phyloP scores from a whole-genome alignment of 2,113 vertebrate species.

The Ancistrus triradiatus region DNA sequence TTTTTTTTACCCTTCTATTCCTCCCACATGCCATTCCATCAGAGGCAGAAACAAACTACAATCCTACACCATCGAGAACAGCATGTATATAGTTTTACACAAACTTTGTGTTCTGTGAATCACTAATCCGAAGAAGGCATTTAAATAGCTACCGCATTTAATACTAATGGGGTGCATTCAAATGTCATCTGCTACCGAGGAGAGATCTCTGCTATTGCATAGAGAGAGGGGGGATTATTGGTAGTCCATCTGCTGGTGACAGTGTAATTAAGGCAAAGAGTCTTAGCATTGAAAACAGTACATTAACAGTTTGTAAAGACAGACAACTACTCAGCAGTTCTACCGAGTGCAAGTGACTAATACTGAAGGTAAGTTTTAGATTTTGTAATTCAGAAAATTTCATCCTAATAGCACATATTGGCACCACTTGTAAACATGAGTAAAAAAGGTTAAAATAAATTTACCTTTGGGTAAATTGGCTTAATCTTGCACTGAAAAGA shows the following conservation, averaged over 20 bases:
- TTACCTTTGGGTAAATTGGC: too few relatives aligned
- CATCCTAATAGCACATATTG: too few relatives aligned
- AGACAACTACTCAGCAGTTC: too few relatives aligned
- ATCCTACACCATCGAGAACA: constrained; percentile 37
- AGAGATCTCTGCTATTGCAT: constrained; percentile 57
- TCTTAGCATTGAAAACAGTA: constrained; percentile 16
- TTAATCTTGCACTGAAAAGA: too few relatives aligned
- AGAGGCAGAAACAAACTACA: constrained; percentile 55
- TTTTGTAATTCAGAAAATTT: too few relatives aligned
- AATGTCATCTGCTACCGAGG: constrained; percentile 58
- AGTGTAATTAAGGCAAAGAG: constrained; percentile 38
- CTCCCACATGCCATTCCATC: constrained; percentile 39
- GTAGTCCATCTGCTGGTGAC: constrained; percentile 23
- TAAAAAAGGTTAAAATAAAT: too few relatives aligned
- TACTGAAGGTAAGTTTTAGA: too few relatives aligned
- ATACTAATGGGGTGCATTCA: constrained; percentile 60
- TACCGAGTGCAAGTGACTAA: neutral
- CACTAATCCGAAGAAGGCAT: constrained; percentile 54
- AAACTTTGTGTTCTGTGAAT: constrained; percentile 58
- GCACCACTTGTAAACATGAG: too few relatives aligned
- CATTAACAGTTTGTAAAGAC: neutral
- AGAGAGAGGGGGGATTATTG: constrained; percentile 56
- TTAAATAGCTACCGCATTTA: constrained; percentile 43
- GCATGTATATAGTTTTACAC: constrained; percentile 61
- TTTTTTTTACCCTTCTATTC: neutral